Evolutionary conservation across 1,140 invertebrate genomes (phyloP).

Genomic region (Augochlora pura): DNA sequence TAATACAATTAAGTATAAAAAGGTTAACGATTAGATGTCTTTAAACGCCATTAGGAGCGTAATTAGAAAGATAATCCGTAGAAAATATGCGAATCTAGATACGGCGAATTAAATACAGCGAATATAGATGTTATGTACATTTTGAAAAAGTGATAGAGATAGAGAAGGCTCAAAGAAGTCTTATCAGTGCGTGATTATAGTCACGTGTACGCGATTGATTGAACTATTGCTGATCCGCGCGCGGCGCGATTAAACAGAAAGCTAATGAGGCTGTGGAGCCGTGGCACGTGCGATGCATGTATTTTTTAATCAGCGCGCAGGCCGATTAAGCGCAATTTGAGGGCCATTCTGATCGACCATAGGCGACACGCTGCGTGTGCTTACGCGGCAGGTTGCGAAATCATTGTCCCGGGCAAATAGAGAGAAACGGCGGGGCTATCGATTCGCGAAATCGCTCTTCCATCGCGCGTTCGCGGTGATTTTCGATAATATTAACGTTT

Average conservation of each 20-base stretch:
- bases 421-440: constrained; percentile 49
- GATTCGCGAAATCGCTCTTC: constrained; percentile 54
- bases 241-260: constrained; percentile 46
- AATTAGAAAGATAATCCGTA: no score
- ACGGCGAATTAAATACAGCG: no score
- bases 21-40: no score
- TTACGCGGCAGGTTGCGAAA: constrained; percentile 66
- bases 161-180: neutral
- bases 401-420: constrained; percentile 61
- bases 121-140: no score
- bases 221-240: constrained; percentile 37
- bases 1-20: no score
- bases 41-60: no score
- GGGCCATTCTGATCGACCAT: constrained; percentile 55
- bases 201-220: constrained; percentile 38
- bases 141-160: no score
- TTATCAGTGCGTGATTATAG: neutral
- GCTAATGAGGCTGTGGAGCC: constrained; percentile 50
- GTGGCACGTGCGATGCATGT: constrained; percentile 38
- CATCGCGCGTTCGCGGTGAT: constrained; percentile 37
- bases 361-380: constrained; percentile 44
- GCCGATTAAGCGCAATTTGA: constrained; percentile 64
- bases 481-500: constrained; percentile 57
- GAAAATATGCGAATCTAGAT: no score
- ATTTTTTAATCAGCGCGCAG: constrained; percentile 61